phyloP scores from a whole-genome alignment of 2,113 vertebrate species.

The Catharus bicknelli region DNA sequence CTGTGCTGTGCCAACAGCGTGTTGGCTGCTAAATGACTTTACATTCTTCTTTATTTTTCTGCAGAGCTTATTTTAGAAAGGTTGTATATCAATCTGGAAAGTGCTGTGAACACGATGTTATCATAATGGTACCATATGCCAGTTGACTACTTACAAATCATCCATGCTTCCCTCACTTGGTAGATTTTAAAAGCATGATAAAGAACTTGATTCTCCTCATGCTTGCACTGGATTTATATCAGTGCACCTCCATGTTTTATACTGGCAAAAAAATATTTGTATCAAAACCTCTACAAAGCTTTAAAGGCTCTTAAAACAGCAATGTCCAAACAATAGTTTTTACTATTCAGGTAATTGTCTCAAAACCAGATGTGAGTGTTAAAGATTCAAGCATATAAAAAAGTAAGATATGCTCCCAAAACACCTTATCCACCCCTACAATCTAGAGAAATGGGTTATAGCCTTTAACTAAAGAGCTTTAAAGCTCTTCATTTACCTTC shows the following conservation, averaged over 20 bases:
- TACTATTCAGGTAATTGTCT: conserved; percentile 17
- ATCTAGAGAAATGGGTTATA: conserved; percentile 48
- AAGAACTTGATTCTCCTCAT: conserved; percentile 33
- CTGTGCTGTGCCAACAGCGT: conserved; percentile 17
- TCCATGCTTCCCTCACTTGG: conserved; percentile 46
- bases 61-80: conserved; percentile 59
- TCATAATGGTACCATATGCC: conserved; percentile 71
- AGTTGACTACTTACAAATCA: conserved; percentile 70
- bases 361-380: conserved; percentile 36
- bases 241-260: neutral
- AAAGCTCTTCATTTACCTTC: neutral
- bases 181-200: conserved; percentile 58
- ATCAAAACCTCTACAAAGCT: neutral
- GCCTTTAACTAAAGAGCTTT: neutral
- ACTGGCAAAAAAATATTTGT: neutral
- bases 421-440: neutral
- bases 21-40: conserved; percentile 64
- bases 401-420: conserved; percentile 45
- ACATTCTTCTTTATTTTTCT: conserved; percentile 33
- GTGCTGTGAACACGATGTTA: conserved; percentile 69
- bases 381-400: conserved; percentile 36
- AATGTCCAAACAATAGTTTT: neutral
- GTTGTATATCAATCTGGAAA: conserved; percentile 69
- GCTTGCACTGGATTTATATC: conserved; percentile 9
- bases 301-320: neutral